Percentiles rank a stretch among this genome's conserved stretches.
These are phyloP conservation scores for Ahaetulla prasina DNA, from an alignment of 2,113 vertebrate species.

Conservation along the genomic window DNA sequence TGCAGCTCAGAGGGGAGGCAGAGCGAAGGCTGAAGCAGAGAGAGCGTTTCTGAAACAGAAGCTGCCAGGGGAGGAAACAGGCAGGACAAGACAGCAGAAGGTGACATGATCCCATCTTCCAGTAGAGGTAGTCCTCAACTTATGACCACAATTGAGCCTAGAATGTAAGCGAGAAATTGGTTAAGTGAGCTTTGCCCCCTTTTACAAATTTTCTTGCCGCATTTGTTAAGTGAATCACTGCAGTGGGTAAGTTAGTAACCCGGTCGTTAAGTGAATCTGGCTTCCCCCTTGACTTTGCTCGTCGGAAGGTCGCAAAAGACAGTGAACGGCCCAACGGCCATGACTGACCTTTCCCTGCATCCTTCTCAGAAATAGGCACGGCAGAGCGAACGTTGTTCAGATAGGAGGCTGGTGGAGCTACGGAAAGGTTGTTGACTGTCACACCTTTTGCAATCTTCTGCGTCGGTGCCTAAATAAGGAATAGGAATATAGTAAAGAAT, in stretches of 20 bases:
- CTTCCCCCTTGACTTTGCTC: too few relatives aligned
- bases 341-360: conserved; percentile 70
- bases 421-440: conserved; percentile 27
- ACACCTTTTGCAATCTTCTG: conserved; percentile 61
- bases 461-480: conserved; percentile 63
- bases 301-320: too few relatives aligned
- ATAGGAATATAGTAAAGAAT: too few relatives aligned
- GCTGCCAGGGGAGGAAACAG: neutral
- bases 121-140: too few relatives aligned
- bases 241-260: too few relatives aligned
- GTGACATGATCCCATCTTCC: too few relatives aligned
- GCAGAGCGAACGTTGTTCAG: conserved; percentile 38
- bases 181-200: too few relatives aligned
- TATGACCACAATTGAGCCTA: too few relatives aligned
- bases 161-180: too few relatives aligned
- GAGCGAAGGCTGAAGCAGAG: neutral
- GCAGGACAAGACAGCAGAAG: neutral
- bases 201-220: too few relatives aligned
- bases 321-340: neutral
- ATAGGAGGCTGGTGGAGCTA: conserved; percentile 49
- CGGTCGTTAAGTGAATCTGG: too few relatives aligned
- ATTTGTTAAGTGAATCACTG: too few relatives aligned
- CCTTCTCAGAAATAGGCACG: conserved; percentile 50
- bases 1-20: neutral
- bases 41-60: neutral